Base-by-base conservation (phyloP, 2,888 invertebrate species). In the Megalurothrips usitatus region DNA sequence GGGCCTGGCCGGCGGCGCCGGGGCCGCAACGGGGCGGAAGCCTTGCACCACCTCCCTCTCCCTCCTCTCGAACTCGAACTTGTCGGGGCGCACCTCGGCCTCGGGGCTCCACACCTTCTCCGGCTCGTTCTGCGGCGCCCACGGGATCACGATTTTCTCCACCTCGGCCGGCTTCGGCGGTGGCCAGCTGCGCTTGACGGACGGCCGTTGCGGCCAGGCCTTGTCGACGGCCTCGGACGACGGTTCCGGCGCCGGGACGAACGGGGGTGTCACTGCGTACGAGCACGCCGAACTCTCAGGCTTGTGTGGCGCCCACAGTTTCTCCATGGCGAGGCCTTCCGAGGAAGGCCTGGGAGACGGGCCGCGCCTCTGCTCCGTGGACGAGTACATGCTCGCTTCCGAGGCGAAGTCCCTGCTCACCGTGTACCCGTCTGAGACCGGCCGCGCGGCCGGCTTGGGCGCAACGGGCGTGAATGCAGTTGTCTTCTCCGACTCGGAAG, bases 271-370 rank as follows among this genome's bases (percentile, higher is more conserved):
- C 34, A 26, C 78, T 23, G 23, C 79, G 75, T 78, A 17, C 68
- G 78, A 81, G 43, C 28, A 75, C 58, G 34, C 3, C 17, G 19
- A 79, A 48, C 63, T 28, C 52, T 43, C 48, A 63, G 79, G 83
- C 83, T 79, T 81, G 43, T 81, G 75, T 19, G 81, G 89, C 4
- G 91, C 89, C 92, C 92, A 92, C 0, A 92, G 87, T 85, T 91
- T 92, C 83, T 92, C 92, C 92, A 92, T 92, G 81, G 90, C 89
- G 79, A 92, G 85, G 0, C 89, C 92, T 85, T 92, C 91, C 0
- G 90, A 89, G 4, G 92, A 92, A 12, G 92, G 91, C 82, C 89
- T 90, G 11, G 90, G 90, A 0, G 89, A 89, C 0, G 87, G 81
- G 17, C 86, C 85, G 9, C 85, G 85, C 68, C 68, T 75, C 68